Base-by-base conservation (phyloP, 2,888 invertebrate genomes). In the Conops quadrifasciatus region DNA sequence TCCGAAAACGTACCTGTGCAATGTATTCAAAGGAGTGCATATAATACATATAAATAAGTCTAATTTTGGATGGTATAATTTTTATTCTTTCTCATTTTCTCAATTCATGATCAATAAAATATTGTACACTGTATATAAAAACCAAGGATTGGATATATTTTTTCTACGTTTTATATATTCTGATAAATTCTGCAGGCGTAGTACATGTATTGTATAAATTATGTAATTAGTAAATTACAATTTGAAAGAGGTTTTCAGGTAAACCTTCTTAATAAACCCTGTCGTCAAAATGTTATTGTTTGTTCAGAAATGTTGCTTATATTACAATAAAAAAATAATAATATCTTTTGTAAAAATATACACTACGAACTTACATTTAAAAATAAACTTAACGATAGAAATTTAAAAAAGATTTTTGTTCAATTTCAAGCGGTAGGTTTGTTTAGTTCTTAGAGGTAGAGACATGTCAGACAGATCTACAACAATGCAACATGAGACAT, bases 361-460 rank as follows among this genome's bases (percentile, higher is more conserved):
- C 19, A 63, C 26, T 64, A 51, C 30, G 53, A 58, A 28, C 26
- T 58, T 28, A 28, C 24, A 45, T 67, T 47, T 67, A 60, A n/a
- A 56, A 58, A n/a, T 43, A 58, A 59, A 58, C 60, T 49, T 47
- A 49, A 59, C 16, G 47, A n/a, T 30, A 49, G 11, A 47, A 59
- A 16, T 9, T 15, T 36, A 24, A 43, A 28, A 2, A 4, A 36
- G 49, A n/a, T 28, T 0, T 13, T 16, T 66, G 11, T 59, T 67
- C 28, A 59, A 45, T 45, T 59, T 47, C 67, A 28, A 59, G 47
- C 59, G 59, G 59, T 66, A 53, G 66, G 30, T n/a, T 65, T 43
- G 30, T 60, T 47, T 49, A 30, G 36, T 45, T 56, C 21, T 56
- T 58, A 67, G 60, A 67, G 67, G 67, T 67, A 67, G 28, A 67